Base-by-base conservation (phyloP, 2,113 vertebrate species). In the Corvus cornix region DNA sequence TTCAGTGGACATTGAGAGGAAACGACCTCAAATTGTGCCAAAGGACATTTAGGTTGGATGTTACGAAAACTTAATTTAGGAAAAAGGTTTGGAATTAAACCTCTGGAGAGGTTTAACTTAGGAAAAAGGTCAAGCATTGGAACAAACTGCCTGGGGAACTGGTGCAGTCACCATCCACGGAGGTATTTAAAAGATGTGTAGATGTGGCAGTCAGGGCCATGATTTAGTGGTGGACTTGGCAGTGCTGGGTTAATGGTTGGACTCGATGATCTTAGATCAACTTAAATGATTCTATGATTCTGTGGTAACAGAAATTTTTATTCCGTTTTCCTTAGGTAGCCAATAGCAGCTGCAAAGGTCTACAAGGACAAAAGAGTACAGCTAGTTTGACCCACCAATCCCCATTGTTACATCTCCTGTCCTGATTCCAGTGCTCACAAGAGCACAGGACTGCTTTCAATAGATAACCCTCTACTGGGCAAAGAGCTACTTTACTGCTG, bases 191-290 rank as follows among this genome's bases (percentile, higher is more conserved):
- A 64, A 60, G 46, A 46, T 0, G 0, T 13, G 28, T 55, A 37
- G 35, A 15, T 46, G 33, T 41, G 30, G 41, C 4, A 3, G 37
- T 60, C 48, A 7, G 30, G 13, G 81, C 43, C 19, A 7, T 12
- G 46, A 33, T 78, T 74, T 74, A 31, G 46, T 60, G 51, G 23
- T 70, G 33, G 37, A 21, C 48, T 72, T 90, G 58, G 21, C 48
- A 62, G 31, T 39, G 15, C 13, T 63, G 8, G 17, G 20, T 15
- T 72, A 15, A 35, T 0, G 0, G 15, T 35, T 67, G 52, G 15
- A 48, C 62, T 67, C 0, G 0, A 20, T 44, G 11, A 26, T 44
- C 52, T 76, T 39, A 26, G 12, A 19, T 7, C 33, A 46, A 8
- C 35, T 39, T 49, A 33, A 46, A 59, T 27, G 5, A n/a, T 60